These are phyloP conservation scores for Zaprionus nigranus DNA, from an alignment of 1,140 invertebrate genomes.

Conservation along the genomic window DNA sequence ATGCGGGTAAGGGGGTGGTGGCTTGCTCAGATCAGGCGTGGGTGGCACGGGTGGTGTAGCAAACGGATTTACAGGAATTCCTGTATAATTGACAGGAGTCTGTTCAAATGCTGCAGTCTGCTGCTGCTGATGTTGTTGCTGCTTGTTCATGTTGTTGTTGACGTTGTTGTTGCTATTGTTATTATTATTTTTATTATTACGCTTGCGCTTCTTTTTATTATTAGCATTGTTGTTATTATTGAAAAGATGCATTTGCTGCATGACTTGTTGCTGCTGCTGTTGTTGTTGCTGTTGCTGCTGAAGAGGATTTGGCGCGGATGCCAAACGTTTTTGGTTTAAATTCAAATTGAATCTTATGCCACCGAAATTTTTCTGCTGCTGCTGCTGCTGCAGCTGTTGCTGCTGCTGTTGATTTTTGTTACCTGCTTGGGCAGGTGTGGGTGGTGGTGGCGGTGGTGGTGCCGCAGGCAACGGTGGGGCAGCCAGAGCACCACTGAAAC, in stretches of 20 bases:
- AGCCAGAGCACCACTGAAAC: conserved; percentile 76
- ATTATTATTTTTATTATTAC: conserved; percentile 87
- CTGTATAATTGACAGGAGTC: conserved; percentile 9
- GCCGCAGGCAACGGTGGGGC: conserved; percentile 71
- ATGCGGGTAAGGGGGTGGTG: conserved; percentile 65
- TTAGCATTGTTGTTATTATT: conserved; percentile 62
- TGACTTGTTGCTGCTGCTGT: conserved; percentile 60
- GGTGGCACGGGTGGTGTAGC: conserved; percentile 50
- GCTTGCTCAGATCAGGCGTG: conserved; percentile 64
- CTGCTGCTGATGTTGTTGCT: conserved; percentile 47
- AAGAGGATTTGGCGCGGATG: conserved; percentile 72
- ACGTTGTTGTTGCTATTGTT: conserved; percentile 84
- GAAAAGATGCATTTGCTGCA: conserved; percentile 39
- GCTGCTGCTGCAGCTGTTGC: conserved; percentile 34
- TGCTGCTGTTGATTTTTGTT: conserved; percentile 46
- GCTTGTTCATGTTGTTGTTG: conserved; percentile 46
- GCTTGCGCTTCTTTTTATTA: conserved; percentile 90
- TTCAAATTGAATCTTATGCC: conserved; percentile 84
- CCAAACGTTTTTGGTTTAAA: conserved; percentile 77
- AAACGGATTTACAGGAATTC: conserved; percentile 35
- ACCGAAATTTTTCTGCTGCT: conserved; percentile 76
- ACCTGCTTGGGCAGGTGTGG: conserved; percentile 34
- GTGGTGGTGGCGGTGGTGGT: conserved; percentile 72
- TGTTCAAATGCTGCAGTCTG: conserved; percentile 54
- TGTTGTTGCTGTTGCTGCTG: conserved; percentile 80